Percentiles rank a stretch among this genome's conserved stretches.
Conservation (phyloP, 2,113 vertebrate genomes). For the Mola mola region DNA sequence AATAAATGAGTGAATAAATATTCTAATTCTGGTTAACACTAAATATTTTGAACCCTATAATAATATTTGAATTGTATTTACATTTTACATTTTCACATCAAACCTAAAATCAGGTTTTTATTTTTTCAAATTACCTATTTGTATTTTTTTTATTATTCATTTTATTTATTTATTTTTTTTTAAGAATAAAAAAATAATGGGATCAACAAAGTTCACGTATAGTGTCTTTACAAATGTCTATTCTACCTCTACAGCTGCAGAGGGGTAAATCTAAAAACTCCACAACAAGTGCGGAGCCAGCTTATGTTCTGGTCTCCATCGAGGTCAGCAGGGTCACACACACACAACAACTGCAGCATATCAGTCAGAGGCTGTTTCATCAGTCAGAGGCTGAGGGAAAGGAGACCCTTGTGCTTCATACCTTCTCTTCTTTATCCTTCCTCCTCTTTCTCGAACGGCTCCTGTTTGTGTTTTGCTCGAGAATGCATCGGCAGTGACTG, state of each 20-base stretch:
- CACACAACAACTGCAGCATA: conserved; percentile 73
- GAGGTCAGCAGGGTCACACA: conserved; percentile 45
- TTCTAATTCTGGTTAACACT: no score
- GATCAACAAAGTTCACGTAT: not conserved
- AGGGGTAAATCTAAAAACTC: conserved; percentile 24
- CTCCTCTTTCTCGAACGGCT: not conserved
- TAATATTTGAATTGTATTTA: no score
- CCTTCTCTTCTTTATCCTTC: conserved; percentile 8
- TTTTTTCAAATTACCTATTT: not conserved
- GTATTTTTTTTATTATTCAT: not conserved
- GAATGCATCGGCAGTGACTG: conserved; percentile 17
- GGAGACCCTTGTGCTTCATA: conserved; percentile 24
- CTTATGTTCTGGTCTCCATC: conserved; percentile 46
- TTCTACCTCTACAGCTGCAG: not conserved
- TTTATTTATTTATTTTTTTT: not conserved
- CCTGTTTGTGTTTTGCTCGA: conserved; percentile 51
- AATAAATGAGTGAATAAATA: no score
- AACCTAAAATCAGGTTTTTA: no score
- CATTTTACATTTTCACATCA: no score
- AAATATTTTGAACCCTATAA: no score
- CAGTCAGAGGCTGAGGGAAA: conserved; percentile 39
- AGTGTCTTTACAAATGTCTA: not conserved
- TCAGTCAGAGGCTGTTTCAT: conserved; percentile 75
- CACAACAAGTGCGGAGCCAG: conserved; percentile 47
- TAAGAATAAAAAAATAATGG: no score